Evolutionary conservation across 37 sponge, comb jelly and placozoan species (phyloP).

Genomic region (Eunapius fragilis): DNA sequence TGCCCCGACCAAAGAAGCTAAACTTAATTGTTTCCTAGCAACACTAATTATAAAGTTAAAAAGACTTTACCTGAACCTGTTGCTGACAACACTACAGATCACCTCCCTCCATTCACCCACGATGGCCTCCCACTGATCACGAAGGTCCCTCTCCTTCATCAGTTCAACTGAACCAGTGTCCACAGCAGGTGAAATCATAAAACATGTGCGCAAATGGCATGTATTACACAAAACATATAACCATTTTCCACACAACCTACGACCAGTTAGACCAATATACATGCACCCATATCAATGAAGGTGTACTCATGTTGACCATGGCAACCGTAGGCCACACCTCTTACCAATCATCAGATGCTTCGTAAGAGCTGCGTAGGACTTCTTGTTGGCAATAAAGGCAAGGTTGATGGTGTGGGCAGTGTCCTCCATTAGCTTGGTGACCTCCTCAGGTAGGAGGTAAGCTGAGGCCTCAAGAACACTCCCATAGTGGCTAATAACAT

Average conservation of each 20-base stretch:
- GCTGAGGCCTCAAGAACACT: slow-evolving; percentile 26
- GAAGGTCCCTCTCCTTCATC: slow-evolving; percentile 26
- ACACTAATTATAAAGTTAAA: no score
- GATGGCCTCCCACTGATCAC: slow-evolving; percentile 12
- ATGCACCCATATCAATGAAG: not conserved
- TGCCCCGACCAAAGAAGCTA: no score
- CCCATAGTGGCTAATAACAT: slow-evolving; percentile 26
- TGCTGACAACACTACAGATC: not conserved
- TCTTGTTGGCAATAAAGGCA: slow-evolving; percentile 57
- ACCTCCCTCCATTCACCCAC: slow-evolving; percentile 48
- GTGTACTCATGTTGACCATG: not conserved
- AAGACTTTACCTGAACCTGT: slow-evolving; percentile 33
- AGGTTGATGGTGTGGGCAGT: slow-evolving; percentile 55
- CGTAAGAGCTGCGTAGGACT: slow-evolving; percentile 29
- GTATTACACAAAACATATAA: not conserved
- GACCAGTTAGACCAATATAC: not conserved
- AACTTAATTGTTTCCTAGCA: no score
- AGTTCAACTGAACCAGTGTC: slow-evolving; percentile 16
- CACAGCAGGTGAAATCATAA: not conserved
- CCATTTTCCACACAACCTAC: not conserved
- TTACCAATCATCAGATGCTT: slow-evolving; percentile 48
- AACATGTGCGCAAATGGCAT: no score
- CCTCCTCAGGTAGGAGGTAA: slow-evolving; percentile 43
- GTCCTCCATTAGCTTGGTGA: slow-evolving; percentile 50
- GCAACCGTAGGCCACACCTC: not conserved